A percentile compares a stretch with the other conserved stretches of the same genome.
Conservation (phyloP, 2,113 vertebrate genomes). For the Aphelocoma coerulescens region DNA sequence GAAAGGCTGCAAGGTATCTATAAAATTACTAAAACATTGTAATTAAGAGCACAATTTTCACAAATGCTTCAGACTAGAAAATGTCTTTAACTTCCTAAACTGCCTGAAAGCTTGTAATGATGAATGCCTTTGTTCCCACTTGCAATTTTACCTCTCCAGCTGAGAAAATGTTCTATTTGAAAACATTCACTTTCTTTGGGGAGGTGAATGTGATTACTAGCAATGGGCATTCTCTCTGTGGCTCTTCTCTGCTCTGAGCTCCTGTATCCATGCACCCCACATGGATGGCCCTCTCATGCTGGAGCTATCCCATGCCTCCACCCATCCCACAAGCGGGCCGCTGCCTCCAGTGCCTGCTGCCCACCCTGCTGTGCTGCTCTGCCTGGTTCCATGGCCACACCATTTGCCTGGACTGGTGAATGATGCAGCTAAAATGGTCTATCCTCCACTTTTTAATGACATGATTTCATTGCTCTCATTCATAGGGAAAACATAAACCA, state of each 20-base stretch:
- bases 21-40: neutral
- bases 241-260: neutral
- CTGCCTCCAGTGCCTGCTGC: neutral
- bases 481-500: accelerated
- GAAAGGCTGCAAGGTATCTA: neutral
- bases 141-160: neutral
- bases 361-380: neutral
- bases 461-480: neutral
- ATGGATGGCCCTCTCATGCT: neutral
- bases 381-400: neutral
- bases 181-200: accelerated
- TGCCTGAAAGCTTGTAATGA: neutral
- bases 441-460: neutral
- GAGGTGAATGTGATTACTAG: neutral
- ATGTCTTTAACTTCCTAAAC: neutral
- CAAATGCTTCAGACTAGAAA: neutral
- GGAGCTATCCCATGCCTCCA: neutral
- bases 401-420: neutral
- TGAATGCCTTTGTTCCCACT: neutral
- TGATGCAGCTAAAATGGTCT: neutral
- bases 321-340: accelerated
- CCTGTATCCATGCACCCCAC: accelerated
- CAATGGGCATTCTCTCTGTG: too few species aligned
- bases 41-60: neutral
- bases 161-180: neutral